Base-by-base conservation (phyloP, 2,888 invertebrate genomes). In the Corbicula japonica region DNA sequence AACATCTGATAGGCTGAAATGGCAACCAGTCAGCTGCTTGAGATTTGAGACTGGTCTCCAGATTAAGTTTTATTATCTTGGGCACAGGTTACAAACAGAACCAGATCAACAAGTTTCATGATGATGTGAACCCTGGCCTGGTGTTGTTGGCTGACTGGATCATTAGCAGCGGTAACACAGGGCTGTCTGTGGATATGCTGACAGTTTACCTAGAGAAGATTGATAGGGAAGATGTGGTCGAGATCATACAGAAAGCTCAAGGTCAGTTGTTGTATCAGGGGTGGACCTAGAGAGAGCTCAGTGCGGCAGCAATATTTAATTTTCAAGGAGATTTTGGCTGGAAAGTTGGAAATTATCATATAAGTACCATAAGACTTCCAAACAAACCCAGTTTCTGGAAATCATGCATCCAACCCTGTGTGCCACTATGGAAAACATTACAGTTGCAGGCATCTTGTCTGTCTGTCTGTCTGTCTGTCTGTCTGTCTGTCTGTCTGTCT, bases 131-230 rank as follows among this genome's bases (percentile, higher is more conserved):
- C 74, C 94, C 94, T 6, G 90, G 91, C 3, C 86, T 94, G 52
- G 92, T 92, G 18, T 86, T 94, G 50, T 85, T 94, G 50, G 90
- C 92, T 8, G 94, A 94, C 86, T 94, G 94, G 94, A 92, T 94
- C 50, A 88, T 94, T 38, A 89, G 89, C 21, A 93, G 93, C 71
- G 94, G 94, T 8, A 93, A 94, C 85, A 94, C 93, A 0, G 86
- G 91, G 12, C 90, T 94, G 62, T 92, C 94, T 38, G 91, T 94
- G n/a, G 94, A 94, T 82, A 91, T 94, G 86, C 80, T 94, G 72
- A 79, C 92, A 30, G 89, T 92, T 2, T 93, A 91, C 80, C 88
- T 94, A 28, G 92, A 93, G 80, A 93, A 93, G 86, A 88, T 94
- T 79, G 88, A 88, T 54, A 79, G 93, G 8, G 89, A 91, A 28